Evolutionary conservation across 1,140 invertebrate species (phyloP).

Genomic region (Cydia strobilella): DNA sequence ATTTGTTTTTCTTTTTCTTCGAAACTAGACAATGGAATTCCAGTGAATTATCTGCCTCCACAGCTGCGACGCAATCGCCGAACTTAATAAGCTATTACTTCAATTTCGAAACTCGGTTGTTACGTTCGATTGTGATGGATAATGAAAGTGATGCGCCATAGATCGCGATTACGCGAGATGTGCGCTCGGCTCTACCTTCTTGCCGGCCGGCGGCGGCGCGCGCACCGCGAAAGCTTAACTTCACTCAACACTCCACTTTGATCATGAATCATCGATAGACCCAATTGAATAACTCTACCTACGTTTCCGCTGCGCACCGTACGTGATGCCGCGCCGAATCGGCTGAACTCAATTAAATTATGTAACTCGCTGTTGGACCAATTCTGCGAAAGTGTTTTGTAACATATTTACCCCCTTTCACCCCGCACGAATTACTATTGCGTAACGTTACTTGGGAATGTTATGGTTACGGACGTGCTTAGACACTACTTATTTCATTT

Average conservation of each 20-base stretch:
- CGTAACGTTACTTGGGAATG: constrained; percentile 19
- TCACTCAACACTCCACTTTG: constrained; percentile 27
- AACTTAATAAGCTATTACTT: constrained; percentile 46
- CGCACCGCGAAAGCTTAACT: constrained; percentile 45
- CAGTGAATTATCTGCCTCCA: constrained; percentile 44
- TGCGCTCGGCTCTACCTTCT: neutral
- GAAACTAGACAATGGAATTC: constrained; percentile 49
- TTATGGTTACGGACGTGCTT: constrained; percentile 21
- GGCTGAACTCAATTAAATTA: constrained; percentile 61
- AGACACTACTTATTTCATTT: neutral
- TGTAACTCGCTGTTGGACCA: constrained; percentile 49
- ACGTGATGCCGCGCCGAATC: constrained; percentile 69
- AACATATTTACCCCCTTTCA: constrained; percentile 30
- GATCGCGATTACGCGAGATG: constrained; percentile 42
- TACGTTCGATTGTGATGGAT: constrained; percentile 53
- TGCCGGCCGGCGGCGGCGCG: constrained; percentile 37
- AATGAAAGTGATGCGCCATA: constrained; percentile 63
- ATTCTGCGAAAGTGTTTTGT: constrained; percentile 29
- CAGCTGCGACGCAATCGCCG: constrained; percentile 33
- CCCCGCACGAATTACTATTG: constrained; percentile 24
- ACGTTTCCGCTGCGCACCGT: constrained; percentile 64
- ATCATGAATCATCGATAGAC: constrained; percentile 58
- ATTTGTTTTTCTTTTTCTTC: constrained; percentile 71
- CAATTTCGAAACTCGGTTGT: constrained; percentile 58
- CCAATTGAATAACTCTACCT: constrained; percentile 69